These are phyloP conservation scores for Diarsia mendica DNA, from an alignment of 2,888 invertebrate species.

Conservation along the genomic window DNA sequence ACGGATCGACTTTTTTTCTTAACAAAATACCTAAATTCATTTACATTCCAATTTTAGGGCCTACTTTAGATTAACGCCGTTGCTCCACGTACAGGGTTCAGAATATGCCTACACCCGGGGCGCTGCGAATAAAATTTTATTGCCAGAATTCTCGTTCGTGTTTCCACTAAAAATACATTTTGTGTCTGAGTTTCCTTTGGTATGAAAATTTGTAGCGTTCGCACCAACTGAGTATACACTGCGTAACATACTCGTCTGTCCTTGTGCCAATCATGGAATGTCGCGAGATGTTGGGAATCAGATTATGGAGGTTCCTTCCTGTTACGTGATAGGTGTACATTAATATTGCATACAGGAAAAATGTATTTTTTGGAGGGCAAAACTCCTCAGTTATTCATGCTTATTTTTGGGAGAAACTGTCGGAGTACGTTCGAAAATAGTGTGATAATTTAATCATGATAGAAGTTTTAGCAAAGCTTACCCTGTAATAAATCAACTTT, in stretches of 20 bases:
- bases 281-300: slow-evolving; percentile 57
- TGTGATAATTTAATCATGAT: background rate
- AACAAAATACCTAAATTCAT: slow-evolving; percentile 62
- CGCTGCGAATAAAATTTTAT: slow-evolving; percentile 75
- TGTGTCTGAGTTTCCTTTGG: slow-evolving; percentile 68
- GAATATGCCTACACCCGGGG: slow-evolving; percentile 64
- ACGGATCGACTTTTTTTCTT: slow-evolving; percentile 42
- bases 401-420: background rate
- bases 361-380: slow-evolving; percentile 14
- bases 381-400: background rate
- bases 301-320: slow-evolving; percentile 64
- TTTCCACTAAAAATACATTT: slow-evolving; percentile 70
- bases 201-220: slow-evolving; percentile 75
- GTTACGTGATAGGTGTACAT: slow-evolving; percentile 59
- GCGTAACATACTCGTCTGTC: slow-evolving; percentile 49
- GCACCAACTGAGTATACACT: slow-evolving; percentile 44
- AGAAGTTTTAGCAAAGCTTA: slow-evolving; percentile 1
- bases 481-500: background rate
- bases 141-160: slow-evolving; percentile 70
- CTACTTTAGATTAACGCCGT: slow-evolving; percentile 58
- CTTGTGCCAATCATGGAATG: slow-evolving; percentile 60
- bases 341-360: slow-evolving; percentile 51
- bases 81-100: slow-evolving; percentile 55
- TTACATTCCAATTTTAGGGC: slow-evolving; percentile 59
- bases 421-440: slow-evolving; percentile 6